Percentiles rank a stretch among this genome's conserved stretches.
These are phyloP conservation scores for Lochmaea crataegi DNA, from an alignment of 2,888 invertebrate genomes.

Conservation along the genomic window DNA sequence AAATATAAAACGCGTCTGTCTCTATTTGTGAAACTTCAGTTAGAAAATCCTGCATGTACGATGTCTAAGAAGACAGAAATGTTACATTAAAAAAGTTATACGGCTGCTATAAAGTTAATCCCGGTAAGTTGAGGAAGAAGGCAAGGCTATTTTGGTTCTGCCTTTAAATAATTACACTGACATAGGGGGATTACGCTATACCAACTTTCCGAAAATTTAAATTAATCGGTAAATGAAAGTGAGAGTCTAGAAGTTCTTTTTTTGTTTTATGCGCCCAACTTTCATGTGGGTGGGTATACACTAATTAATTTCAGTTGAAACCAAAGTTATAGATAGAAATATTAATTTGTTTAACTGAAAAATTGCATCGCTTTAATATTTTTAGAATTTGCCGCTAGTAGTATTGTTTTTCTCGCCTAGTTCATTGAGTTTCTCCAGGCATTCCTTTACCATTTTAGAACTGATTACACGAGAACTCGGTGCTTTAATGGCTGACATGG, in stretches of 20 bases:
- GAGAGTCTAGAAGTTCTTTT: slow-evolving; percentile 28
- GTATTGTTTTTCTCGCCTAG: too few relatives aligned
- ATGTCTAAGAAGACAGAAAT: slow-evolving; percentile 15
- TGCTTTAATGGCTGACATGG: too few relatives aligned
- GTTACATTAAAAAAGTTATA: slow-evolving; percentile 45
- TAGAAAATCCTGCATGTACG: slow-evolving; percentile 11
- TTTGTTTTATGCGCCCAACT: slow-evolving; percentile 20
- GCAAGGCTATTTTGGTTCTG: slow-evolving; percentile 53
- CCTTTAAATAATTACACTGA: slow-evolving; percentile 57
- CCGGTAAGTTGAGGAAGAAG: slow-evolving; percentile 45
- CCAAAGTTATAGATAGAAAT: slow-evolving; percentile 1
- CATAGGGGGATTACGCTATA: slow-evolving; percentile 52
- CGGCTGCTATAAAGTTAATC: slow-evolving; percentile 55
- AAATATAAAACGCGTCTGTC: slow-evolving; percentile 1
- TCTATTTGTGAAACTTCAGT: not conserved
- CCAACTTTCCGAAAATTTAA: slow-evolving; percentile 53
- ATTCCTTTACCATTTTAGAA: too few relatives aligned
- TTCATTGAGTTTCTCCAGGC: too few relatives aligned
- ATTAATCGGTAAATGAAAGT: slow-evolving; percentile 54
- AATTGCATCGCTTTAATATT: not conserved
- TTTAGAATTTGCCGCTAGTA: too few relatives aligned
- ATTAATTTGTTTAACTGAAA: not conserved
- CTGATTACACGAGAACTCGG: too few relatives aligned
- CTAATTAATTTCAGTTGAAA: slow-evolving; percentile 4
- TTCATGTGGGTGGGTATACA: slow-evolving; percentile 21